A percentile compares a stretch with the other conserved stretches of the same genome.
Evolutionary conservation across 2,888 invertebrate genomes (phyloP).

Genomic region (Drosophila limbata): DNA sequence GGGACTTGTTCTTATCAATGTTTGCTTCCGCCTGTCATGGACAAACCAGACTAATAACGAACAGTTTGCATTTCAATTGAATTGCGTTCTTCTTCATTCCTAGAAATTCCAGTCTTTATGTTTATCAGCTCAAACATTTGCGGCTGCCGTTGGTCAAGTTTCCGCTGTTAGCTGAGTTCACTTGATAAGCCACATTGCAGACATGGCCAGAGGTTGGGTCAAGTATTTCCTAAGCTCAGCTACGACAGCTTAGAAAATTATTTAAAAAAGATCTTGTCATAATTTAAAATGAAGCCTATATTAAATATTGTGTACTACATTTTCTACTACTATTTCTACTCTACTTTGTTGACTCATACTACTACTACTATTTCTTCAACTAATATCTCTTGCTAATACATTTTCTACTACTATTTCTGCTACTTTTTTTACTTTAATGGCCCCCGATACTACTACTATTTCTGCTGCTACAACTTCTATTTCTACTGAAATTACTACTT

Average conservation of each 20-base stretch:
- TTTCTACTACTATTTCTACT: background rate
- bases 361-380: background rate
- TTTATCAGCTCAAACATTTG: slow-evolving; percentile 49
- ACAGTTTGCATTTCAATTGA: slow-evolving; percentile 60
- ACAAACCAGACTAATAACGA: slow-evolving; percentile 34
- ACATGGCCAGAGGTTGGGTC: slow-evolving; percentile 3
- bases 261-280: background rate
- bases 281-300: background rate
- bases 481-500: too few species aligned
- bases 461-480: too few species aligned
- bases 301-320: too few species aligned
- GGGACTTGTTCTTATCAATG: slow-evolving; percentile 63
- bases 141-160: slow-evolving; percentile 41
- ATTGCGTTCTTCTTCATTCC: slow-evolving; percentile 30
- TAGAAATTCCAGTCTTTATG: slow-evolving; percentile 24
- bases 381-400: background rate
- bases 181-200: slow-evolving; percentile 41
- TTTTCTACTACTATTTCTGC: background rate
- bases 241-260: background rate
- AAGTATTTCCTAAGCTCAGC: background rate
- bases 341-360: background rate
- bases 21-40: slow-evolving; percentile 66
- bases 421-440: background rate
- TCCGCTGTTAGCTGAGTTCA: slow-evolving; percentile 34
- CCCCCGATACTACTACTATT: too few species aligned